Base-by-base conservation (phyloP, 1,140 invertebrate genomes). In the Cydia fagiglandana region DNA sequence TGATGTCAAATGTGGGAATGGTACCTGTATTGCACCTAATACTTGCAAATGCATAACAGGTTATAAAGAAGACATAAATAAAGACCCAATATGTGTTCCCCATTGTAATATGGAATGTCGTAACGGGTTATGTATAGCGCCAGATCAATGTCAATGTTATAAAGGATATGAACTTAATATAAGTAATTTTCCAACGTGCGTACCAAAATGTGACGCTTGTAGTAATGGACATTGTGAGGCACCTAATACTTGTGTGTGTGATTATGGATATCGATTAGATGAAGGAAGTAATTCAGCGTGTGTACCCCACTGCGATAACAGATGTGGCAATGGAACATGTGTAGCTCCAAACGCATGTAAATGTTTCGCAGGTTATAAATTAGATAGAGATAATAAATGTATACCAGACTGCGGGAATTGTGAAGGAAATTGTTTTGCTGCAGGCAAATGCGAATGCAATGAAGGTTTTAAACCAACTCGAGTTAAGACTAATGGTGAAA, bases 61-160 rank as follows among this genome's bases (percentile, higher is more conserved):
- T 50, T 79, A 45, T 64, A 76, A 73, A 64, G 77, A 64, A 50
- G 45, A 73, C 81, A 76, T 80, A 38, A 17, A 45, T 66, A 76
- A 64, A 50, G 77, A 79, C 13, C 81, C 85, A 41, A 80, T 28
- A 47, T 94, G 93, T 82, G 78, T 86, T 34, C 89, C 94, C 4
- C 90, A 93, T 50, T 95, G 95, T 82, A 90, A 93, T 1, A 86
- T 85, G 50, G 93, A 94, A 20, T 95, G 94, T 77, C n/a, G 79
- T 1, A 89, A 94, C 66, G 94, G 91, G 3, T 79, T 75, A 4
- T 94, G 94, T 76, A 76, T 83, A 7, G 81, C 80, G 45, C 94
- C 94, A 20, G 88, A 94, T 53, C 83, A 78, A 3, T 94, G 94
- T 47, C 66, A 79, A 50, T 92, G 90, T 78, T 61, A 85, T 73